Evolutionary conservation across 2,888 invertebrate species (phyloP), one percentile per base, ranked within the genome.

Genomic region (Nomada lathburiana): DNA sequence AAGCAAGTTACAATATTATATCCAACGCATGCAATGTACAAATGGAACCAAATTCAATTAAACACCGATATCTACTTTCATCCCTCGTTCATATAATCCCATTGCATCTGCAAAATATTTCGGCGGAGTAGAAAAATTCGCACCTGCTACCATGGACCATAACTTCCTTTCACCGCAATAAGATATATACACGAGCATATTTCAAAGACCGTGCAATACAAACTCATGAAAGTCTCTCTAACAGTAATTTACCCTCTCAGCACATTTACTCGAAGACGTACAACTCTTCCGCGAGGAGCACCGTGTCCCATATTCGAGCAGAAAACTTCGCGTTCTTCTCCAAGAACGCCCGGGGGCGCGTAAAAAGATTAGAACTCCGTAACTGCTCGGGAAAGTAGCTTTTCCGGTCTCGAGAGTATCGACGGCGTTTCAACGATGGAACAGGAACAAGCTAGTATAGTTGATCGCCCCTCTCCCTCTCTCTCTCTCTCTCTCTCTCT

Each of bases 401-500:
- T 50, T 80, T 64, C 73, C 70, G 77, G 71, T 82, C 88, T 76
- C 85, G 13, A 0, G 88, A 74, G 88, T 88, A 88, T 86, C 73
- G 82, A 82, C 85, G 77, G 63, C 74, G 86, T 78, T 79, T 78
- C 75, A 76, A 75, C 62, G 62, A 79, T 80, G 84, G 84, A 83
- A 86, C 82, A 84, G 80, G 75, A 84, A 71, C 73, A 83, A 74
- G 80, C 74, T 60, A 71, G 16, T 11, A 74, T 84, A 84, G 88
- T 85, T 91, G 91, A 92, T 92, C 92, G 92, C 91, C 87, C 87
- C 88, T 85, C n/a, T 62, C 68, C 89, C n/a, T n/a, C n/a, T n/a
- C n/a, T n/a, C n/a, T n/a, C n/a, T n/a, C n/a, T n/a, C n/a, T n/a
- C 89, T 53, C 53, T 20, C 23, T 20, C 23, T 20, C 55, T 53